Percentiles rank a stretch among this genome's conserved stretches.
phyloP scores from a whole-genome alignment of 2,888 invertebrate genomes.

The Drosophila prostipennis region DNA sequence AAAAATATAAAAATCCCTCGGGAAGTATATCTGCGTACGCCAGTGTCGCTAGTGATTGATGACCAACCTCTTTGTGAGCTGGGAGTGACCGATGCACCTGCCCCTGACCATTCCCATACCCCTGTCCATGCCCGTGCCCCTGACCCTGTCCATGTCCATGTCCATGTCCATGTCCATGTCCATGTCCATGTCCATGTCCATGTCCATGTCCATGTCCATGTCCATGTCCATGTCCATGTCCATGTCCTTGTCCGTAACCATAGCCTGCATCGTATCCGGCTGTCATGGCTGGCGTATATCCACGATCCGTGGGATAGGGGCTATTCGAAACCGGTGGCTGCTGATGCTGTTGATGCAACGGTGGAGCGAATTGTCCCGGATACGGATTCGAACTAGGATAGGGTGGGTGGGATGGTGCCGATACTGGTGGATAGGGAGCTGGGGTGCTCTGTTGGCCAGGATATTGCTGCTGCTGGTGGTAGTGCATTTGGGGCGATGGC shows the following conservation, averaged over 20 bases:
- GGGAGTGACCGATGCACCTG: conserved; percentile 54
- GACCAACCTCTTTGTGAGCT: conserved; percentile 82
- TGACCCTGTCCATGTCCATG: conserved; percentile 7
- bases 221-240: conserved; percentile 12
- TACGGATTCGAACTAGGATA: conserved; percentile 55
- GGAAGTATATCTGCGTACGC: neutral
- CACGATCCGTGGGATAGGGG: conserved; percentile 64
- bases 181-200: conserved; percentile 30
- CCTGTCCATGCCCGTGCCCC: conserved; percentile 29
- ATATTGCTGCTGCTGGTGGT: conserved; percentile 2
- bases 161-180: conserved; percentile 7
- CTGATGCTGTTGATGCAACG: conserved; percentile 3
- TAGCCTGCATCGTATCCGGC: conserved; percentile 74
- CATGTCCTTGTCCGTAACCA: conserved; percentile 51
- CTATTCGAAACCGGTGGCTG: conserved; percentile 49
- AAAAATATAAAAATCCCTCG: conserved; percentile 2
- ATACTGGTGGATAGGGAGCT: conserved; percentile 60
- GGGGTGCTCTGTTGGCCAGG: conserved; percentile 8
- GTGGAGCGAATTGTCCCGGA: conserved; percentile 27
- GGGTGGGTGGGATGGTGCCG: conserved; percentile 41
- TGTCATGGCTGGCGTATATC: conserved; percentile 69
- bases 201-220: conserved; percentile 28
- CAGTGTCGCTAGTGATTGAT: conserved; percentile 35
- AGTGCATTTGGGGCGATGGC: conserved; percentile 37
- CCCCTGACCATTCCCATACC: conserved; percentile 34